phyloP scores from a whole-genome alignment of 2,113 vertebrate species.

The Monopterus albus region DNA sequence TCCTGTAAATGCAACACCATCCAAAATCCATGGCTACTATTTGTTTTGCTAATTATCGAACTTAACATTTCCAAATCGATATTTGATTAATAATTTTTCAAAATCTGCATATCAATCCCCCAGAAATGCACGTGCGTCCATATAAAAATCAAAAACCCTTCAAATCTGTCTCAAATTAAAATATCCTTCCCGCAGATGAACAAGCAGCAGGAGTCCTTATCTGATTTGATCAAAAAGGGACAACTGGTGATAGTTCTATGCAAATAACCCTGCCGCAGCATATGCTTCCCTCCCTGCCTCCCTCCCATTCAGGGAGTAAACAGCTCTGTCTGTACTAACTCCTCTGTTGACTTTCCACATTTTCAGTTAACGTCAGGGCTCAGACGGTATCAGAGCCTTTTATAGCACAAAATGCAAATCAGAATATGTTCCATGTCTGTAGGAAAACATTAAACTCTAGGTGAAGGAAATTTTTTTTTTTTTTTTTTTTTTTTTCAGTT shows the following conservation, averaged over 20 bases:
- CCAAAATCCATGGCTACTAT: no score
- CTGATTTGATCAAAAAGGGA: slow-evolving; percentile 79
- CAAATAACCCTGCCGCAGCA: slow-evolving; percentile 72
- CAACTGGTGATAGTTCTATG: slow-evolving; percentile 71
- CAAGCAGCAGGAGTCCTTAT: slow-evolving; percentile 69
- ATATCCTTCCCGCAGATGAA: slow-evolving; percentile 59
- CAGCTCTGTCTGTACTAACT: slow-evolving; percentile 29
- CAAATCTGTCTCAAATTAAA: slow-evolving; percentile 72
- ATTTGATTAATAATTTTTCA: slow-evolving; percentile 19
- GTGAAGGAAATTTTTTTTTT: background rate
- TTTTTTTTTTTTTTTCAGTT: no score
- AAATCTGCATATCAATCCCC: slow-evolving; percentile 7
- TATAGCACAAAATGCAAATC: background rate
- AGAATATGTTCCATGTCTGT: background rate
- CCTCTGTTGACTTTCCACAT: slow-evolving; percentile 24
- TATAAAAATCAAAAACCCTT: slow-evolving; percentile 58
- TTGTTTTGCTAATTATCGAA: background rate
- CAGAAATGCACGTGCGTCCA: background rate
- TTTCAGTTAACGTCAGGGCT: slow-evolving; percentile 23
- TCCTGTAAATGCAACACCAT: background rate
- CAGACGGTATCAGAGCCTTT: slow-evolving; percentile 19
- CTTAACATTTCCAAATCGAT: background rate
- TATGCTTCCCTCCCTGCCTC: slow-evolving; percentile 58
- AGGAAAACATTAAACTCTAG: background rate
- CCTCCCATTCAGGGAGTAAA: slow-evolving; percentile 58